A percentile compares a stretch with the other conserved stretches of the same genome.
Evolutionary conservation across 2,888 invertebrate species (phyloP).

Genomic region (Dynastes grantii): DNA sequence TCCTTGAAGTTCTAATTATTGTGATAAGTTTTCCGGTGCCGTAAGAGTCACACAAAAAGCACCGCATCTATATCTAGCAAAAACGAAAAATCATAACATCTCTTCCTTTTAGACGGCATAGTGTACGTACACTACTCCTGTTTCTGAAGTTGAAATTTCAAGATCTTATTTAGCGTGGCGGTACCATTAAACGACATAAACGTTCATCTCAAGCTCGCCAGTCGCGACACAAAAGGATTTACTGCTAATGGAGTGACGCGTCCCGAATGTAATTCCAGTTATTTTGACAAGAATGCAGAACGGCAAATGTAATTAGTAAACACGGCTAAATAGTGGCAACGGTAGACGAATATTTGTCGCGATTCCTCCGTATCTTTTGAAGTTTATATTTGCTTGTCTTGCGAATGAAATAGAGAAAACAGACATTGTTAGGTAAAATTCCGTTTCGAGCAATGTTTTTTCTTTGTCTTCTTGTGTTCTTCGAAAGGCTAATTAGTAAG

Average conservation of each 20-base stretch:
- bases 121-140: not conserved
- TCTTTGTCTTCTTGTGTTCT: no score
- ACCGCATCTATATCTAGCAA: not conserved
- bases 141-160: not conserved
- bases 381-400: no score
- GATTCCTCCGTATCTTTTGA: no score
- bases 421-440: no score
- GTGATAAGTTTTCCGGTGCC: not conserved
- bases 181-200: no score
- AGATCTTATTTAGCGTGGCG: not conserved
- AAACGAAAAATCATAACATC: not conserved
- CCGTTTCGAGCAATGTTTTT: no score
- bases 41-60: not conserved
- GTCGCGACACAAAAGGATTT: constrained; percentile 10
- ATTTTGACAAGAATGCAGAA: constrained; percentile 6
- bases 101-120: not conserved
- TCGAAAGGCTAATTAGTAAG: no score
- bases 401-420: no score
- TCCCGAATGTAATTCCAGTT: not conserved
- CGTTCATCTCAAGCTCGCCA: no score
- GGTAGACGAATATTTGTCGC: no score
- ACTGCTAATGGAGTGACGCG: constrained; percentile 17
- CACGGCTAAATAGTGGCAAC: no score
- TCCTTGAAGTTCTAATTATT: not conserved
- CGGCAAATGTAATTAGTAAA: constrained; percentile 7